phyloP scores from a whole-genome alignment of 2,113 vertebrate species.

The Puntigrus tetrazona region DNA sequence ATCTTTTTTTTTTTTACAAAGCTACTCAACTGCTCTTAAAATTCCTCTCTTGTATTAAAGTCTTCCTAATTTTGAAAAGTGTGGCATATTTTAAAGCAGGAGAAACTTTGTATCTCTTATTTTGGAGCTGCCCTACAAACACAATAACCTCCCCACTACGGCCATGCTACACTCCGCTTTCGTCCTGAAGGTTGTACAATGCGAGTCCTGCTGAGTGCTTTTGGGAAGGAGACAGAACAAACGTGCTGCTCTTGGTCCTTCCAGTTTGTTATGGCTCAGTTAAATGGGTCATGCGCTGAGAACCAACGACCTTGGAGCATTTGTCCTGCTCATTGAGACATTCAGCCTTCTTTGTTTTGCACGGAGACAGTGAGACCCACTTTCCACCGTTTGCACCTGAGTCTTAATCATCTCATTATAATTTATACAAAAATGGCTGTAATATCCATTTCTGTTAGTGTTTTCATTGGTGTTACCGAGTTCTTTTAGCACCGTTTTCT shows the following conservation, averaged over 20 bases:
- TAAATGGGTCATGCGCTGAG: constrained; percentile 72
- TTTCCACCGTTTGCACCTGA: background rate
- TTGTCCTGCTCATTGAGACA: constrained; percentile 64
- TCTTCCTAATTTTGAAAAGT: background rate
- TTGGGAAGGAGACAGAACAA: constrained; percentile 10
- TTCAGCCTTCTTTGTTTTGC: constrained; percentile 58
- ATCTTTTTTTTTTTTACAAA: background rate
- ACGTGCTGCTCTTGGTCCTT: constrained; percentile 36
- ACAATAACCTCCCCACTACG: background rate
- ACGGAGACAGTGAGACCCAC: constrained; percentile 22
- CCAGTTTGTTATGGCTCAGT: constrained; percentile 51
- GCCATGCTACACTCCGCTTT: background rate
- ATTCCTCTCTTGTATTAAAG: background rate
- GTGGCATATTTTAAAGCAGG: background rate
- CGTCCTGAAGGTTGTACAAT: constrained; percentile 38
- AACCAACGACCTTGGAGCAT: constrained; percentile 69
- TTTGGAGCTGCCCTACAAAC: constrained; percentile 8
- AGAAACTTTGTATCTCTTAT: background rate
- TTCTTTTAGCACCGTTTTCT: constrained; percentile 32
- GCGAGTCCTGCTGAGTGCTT: constrained; percentile 22
- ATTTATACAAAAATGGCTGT: constrained; percentile 7
- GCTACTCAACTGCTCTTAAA: background rate
- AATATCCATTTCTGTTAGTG: constrained; percentile 22
- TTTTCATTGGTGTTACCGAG: background rate
- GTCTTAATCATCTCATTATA: background rate